Evolutionary conservation across 92 coral and sea anemone species (phyloP).

Genomic region (Actinostola sp.): DNA sequence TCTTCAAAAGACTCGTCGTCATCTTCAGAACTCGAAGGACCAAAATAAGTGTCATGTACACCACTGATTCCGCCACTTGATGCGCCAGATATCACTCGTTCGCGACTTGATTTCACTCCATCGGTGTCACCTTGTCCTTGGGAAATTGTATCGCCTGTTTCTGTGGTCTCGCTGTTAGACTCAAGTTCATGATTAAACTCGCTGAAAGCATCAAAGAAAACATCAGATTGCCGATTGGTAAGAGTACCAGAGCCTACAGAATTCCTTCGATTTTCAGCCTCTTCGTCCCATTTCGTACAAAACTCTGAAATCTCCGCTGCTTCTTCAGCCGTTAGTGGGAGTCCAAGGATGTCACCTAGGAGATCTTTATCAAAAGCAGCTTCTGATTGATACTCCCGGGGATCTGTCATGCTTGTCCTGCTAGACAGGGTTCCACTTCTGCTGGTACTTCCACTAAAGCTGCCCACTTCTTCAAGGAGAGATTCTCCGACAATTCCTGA

Average conservation of each 20-base stretch:
- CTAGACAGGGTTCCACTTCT: slow-evolving; percentile 43
- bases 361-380: slow-evolving; percentile 44
- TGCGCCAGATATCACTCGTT: not conserved
- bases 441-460: slow-evolving; percentile 27
- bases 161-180: not conserved
- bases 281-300: slow-evolving; percentile 32
- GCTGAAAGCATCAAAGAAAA: slow-evolving; percentile 32
- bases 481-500: slow-evolving; percentile 61
- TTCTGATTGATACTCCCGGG: slow-evolving; percentile 4
- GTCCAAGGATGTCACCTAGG: slow-evolving; percentile 29
- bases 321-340: slow-evolving; percentile 27
- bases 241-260: slow-evolving; percentile 24
- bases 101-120: no score
- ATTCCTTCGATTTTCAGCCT: not conserved
- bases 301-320: slow-evolving; percentile 37
- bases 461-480: slow-evolving; percentile 47
- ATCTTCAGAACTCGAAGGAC: slow-evolving; percentile 21
- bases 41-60: slow-evolving; percentile 33
- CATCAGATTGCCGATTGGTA: slow-evolving; percentile 19
- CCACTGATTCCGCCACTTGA: slow-evolving; percentile 1
- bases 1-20: slow-evolving; percentile 26
- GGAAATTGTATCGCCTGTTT: not conserved
- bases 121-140: no score
- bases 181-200: slow-evolving; percentile 7
- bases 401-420: slow-evolving; percentile 15